These are phyloP conservation scores for Nomada ferruginata DNA, from an alignment of 2,888 invertebrate species.

Conservation along the genomic window DNA sequence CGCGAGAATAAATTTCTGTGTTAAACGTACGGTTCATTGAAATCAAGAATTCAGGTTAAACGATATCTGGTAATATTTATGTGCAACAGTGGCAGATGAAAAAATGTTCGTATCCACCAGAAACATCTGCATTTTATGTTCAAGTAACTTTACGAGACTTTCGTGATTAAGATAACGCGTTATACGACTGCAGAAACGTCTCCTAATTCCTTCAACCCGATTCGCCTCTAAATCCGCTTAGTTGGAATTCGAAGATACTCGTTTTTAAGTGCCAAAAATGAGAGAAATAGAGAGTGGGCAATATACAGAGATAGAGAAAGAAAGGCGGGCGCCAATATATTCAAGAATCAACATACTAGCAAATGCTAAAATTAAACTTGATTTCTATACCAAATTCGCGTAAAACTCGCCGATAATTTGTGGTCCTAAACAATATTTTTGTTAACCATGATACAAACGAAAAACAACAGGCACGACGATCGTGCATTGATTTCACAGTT, in stretches of 20 bases:
- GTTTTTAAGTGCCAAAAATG: not conserved
- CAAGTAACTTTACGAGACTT: not conserved
- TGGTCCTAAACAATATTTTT: not conserved
- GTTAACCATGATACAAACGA: not conserved
- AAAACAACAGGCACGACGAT: not conserved
- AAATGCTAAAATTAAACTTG: conserved; percentile 37
- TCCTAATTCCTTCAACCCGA: conserved; percentile 4
- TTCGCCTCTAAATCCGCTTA: not conserved
- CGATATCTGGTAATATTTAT: not conserved
- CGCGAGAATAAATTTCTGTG: too few species aligned
- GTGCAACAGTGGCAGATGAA: not conserved
- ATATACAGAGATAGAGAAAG: not conserved
- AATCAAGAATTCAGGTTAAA: not conserved
- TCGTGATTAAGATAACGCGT: not conserved
- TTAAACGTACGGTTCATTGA: too few species aligned
- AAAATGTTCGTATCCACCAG: not conserved
- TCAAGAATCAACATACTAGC: conserved; percentile 27
- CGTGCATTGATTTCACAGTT: too few species aligned
- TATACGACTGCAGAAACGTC: not conserved
- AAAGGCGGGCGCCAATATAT: conserved; percentile 3
- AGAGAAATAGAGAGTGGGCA: too few species aligned
- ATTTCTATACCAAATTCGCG: conserved; percentile 4
- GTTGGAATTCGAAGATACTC: not conserved
- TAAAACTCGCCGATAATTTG: conserved; percentile 25
- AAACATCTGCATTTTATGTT: not conserved